Evolutionary conservation across 2,888 invertebrate species (phyloP).

Genomic region (Epistrophe eligans): DNA sequence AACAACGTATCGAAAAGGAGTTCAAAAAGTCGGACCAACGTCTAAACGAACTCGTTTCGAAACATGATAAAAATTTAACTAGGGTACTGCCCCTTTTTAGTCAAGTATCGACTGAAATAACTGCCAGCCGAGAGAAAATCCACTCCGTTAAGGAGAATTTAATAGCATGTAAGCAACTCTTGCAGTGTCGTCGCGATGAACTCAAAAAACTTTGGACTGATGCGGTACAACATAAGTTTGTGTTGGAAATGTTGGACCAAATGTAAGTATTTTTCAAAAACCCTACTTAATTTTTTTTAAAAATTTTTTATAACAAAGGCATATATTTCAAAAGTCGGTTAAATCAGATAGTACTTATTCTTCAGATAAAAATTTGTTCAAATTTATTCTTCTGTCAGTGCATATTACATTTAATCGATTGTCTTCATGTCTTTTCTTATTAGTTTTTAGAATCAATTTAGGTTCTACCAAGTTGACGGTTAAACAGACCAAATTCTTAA

Average conservation of each 20-base stretch:
- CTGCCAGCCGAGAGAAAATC: conserved; percentile 90
- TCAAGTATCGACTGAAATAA: conserved; percentile 90
- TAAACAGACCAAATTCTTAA: no score
- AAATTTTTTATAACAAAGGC: no score
- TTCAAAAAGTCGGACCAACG: conserved; percentile 95
- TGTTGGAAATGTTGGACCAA: conserved; percentile 93
- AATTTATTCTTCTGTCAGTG: no score
- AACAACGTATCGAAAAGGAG: conserved; percentile 96
- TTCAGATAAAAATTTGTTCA: no score
- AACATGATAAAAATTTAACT: conserved; percentile 94
- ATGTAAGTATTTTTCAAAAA: conserved; percentile 84
- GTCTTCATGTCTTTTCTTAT: no score
- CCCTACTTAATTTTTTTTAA: no score
- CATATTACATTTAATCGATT: no score
- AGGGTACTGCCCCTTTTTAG: conserved; percentile 89
- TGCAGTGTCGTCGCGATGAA: conserved; percentile 96
- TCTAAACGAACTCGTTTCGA: conserved; percentile 94
- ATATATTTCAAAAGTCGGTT: no score
- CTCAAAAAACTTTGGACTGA: conserved; percentile 97
- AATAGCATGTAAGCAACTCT: conserved; percentile 91
- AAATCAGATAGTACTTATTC: no score
- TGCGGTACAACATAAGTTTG: conserved; percentile 97
- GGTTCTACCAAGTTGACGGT: no score
- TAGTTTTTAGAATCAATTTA: no score
- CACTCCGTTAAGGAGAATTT: conserved; percentile 92